Evolutionary conservation across 2,888 invertebrate species (phyloP), one percentile per base, ranked within the genome.

Genomic region (Junonia oenone): DNA sequence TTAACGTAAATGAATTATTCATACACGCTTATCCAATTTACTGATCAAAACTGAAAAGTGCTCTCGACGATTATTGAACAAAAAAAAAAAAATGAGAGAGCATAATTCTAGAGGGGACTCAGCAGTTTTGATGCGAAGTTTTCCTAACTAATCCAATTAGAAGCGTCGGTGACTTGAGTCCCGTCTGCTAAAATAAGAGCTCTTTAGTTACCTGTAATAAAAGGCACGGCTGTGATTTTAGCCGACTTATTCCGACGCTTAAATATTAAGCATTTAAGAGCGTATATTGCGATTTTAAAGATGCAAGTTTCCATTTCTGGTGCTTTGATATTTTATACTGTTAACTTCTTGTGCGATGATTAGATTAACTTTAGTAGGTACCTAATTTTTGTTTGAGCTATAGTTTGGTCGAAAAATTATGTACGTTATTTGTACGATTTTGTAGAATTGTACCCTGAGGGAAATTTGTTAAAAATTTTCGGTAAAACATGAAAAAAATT

Each of bases 71-170:
- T 58, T 56, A 53, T 48, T 43, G 33, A 17, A 13, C 19, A 45
- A 45, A 33, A 47, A 58, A 51, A 53, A 52, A 54, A 52, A 54
- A 43, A 6, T 26, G 43, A 56, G 37, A 55, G 40, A 35, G 54
- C 51, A 59, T 62, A 58, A 62, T 55, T 58, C 49, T 49, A 66
- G 68, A 76, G 79, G 75, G 73, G 80, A 77, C 77, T 68, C 72
- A 57, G 61, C 63, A 63, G 62, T 60, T 64, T 63, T 59, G 68
- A 71, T 66, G 71, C 67, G 66, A 79, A 81, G 75, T 82, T 83
- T 75, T 68, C 74, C 69, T 72, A 83, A 83, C 81, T 82, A 84
- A 85, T 83, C 81, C 80, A 84, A 84, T 84, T 83, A 84, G 74
- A 68, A 67, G 45, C 43, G 53, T 55, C 43, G 43, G 59, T 60